These are phyloP conservation scores for Micromussa lordhowensis DNA, from an alignment of 92 coral and sea anemone species.

Conservation along the genomic window DNA sequence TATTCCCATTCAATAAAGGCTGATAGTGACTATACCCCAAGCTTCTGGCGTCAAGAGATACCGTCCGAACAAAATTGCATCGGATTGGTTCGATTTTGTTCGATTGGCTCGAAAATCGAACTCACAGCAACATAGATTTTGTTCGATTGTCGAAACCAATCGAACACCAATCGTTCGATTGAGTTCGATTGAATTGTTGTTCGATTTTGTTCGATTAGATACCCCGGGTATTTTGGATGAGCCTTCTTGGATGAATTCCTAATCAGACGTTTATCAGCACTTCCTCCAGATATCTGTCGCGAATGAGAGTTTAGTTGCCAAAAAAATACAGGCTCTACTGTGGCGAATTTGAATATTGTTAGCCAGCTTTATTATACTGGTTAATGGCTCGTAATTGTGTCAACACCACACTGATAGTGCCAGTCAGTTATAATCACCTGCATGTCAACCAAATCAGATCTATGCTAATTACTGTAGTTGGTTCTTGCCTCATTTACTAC, in stretches of 20 bases:
- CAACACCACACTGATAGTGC: neutral
- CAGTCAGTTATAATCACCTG: conserved; percentile 9
- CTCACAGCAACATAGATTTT: too few relatives aligned
- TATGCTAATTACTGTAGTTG: neutral
- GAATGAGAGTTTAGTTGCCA: neutral
- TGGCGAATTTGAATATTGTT: neutral
- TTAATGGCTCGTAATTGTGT: conserved; percentile 2
- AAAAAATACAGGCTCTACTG: neutral
- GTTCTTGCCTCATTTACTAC: neutral
- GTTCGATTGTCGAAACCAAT: too few relatives aligned
- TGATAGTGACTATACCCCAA: too few relatives aligned
- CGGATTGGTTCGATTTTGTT: too few relatives aligned
- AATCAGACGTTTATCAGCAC: neutral
- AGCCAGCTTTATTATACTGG: neutral
- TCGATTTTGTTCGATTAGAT: too few relatives aligned
- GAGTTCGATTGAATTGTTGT: too few relatives aligned
- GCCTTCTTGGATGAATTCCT: neutral
- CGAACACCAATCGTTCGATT: too few relatives aligned
- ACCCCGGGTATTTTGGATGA: neutral
- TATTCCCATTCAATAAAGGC: too few relatives aligned
- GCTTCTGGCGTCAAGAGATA: too few relatives aligned
- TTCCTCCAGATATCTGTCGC: neutral
- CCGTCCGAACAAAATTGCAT: too few relatives aligned
- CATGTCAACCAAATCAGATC: neutral
- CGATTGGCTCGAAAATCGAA: too few relatives aligned